Evolutionary conservation across 1,140 invertebrate genomes (phyloP).

Genomic region (Rhynchophorus ferrugineus): DNA sequence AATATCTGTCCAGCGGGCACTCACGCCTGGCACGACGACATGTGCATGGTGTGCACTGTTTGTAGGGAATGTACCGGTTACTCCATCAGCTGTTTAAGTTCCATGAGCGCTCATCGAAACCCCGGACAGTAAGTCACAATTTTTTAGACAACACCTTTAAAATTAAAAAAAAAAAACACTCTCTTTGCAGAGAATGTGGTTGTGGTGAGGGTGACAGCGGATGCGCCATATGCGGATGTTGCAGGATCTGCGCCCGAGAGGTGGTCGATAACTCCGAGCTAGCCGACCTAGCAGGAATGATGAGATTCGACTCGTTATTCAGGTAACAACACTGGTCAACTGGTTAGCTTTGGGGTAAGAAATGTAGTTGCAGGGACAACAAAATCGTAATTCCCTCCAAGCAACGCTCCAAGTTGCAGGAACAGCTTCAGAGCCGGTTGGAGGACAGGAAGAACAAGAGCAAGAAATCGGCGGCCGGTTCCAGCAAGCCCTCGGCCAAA

Average conservation of each 20-base stretch:
- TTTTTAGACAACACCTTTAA: not conserved
- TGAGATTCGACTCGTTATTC: conserved; percentile 48
- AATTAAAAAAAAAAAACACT: no score
- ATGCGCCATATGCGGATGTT: conserved; percentile 86
- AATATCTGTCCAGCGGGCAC: conserved; percentile 61
- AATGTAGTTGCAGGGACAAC: conserved; percentile 30
- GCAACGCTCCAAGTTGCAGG: conserved; percentile 49
- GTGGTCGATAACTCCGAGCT: conserved; percentile 47
- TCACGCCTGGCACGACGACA: conserved; percentile 68
- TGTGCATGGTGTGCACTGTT: conserved; percentile 83
- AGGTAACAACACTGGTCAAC: no score
- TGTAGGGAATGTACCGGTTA: conserved; percentile 94
- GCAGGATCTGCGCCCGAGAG: conserved; percentile 75
- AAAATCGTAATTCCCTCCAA: conserved; percentile 40
- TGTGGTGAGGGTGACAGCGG: conserved; percentile 94
- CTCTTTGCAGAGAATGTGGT: conserved; percentile 69
- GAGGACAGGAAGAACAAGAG: conserved; percentile 52
- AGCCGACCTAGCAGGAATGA: conserved; percentile 48
- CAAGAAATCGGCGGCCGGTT: conserved; percentile 38
- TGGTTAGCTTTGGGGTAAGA: no score
- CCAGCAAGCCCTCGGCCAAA: conserved; percentile 35
- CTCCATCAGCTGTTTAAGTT: conserved; percentile 75
- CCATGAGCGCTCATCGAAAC: conserved; percentile 67
- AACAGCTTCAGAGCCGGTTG: conserved; percentile 46
- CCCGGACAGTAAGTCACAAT: conserved; percentile 73